Evolutionary conservation across 2,797 vertebrate species (phyloP).

Genomic region (Ptychadena robeensis): DNA sequence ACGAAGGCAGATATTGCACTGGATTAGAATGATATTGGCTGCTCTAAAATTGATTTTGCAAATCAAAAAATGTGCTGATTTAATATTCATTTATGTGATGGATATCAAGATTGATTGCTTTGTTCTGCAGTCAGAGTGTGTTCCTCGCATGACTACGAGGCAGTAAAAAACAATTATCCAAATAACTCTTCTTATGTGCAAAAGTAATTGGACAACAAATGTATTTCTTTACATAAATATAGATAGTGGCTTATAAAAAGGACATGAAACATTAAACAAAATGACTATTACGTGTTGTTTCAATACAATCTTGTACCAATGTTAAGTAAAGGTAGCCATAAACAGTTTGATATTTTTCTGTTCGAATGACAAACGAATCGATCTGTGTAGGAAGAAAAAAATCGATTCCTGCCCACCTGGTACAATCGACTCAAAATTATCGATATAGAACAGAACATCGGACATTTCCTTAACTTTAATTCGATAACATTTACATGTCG

Average conservation of each 20-base stretch:
- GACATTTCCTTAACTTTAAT: no score
- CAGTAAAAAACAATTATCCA: neutral
- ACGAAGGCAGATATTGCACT: constrained; percentile 13
- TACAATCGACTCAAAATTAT: no score
- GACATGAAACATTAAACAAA: neutral
- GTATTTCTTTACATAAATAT: neutral
- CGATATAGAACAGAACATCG: no score
- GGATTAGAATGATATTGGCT: constrained; percentile 12
- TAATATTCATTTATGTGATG: constrained; percentile 26
- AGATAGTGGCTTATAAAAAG: no score
- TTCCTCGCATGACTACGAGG: neutral
- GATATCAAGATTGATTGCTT: constrained; percentile 18
- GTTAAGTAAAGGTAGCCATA: no score
- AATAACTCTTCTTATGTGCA: neutral
- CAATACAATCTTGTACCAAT: no score
- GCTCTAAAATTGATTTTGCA: constrained; percentile 25
- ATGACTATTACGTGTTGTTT: neutral
- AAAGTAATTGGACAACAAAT: neutral
- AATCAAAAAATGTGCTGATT: constrained; percentile 34
- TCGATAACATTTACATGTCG: no score
- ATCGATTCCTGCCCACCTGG: no score
- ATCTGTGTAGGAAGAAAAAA: no score
- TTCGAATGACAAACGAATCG: no score
- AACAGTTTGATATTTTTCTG: no score
- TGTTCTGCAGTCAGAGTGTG: constrained; percentile 14